A percentile compares a stretch with the other conserved stretches of the same genome.
phyloP scores from a whole-genome alignment of 2,113 vertebrate genomes.

The Sinocyclocheilus rhinocerous region DNA sequence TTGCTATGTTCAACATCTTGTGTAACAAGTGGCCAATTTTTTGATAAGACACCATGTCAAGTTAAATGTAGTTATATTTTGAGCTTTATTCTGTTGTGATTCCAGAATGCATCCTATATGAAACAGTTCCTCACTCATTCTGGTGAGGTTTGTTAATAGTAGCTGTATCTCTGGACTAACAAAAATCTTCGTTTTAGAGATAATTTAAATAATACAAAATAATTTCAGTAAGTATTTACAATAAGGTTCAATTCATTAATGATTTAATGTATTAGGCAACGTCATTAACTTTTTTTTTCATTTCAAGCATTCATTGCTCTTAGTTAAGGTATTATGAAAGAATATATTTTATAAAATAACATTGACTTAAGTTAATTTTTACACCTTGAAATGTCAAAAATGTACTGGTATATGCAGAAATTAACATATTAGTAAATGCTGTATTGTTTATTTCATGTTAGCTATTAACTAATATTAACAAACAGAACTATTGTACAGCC shows the following conservation, averaged over 20 bases:
- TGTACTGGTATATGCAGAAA: no score
- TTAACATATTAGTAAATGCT: not conserved
- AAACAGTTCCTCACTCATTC: not conserved
- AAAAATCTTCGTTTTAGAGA: not conserved
- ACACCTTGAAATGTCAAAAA: not conserved
- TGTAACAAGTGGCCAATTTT: not conserved
- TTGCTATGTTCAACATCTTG: not conserved
- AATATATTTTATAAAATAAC: no score
- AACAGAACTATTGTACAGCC: no score
- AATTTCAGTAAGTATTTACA: not conserved
- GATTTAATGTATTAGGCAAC: not conserved
- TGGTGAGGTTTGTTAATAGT: not conserved
- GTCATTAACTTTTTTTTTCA: not conserved
- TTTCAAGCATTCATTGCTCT: not conserved
- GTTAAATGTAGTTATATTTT: not conserved
- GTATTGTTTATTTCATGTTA: no score
- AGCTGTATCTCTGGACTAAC: not conserved
- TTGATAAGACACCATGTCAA: not conserved
- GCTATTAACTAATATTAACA: no score
- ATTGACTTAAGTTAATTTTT: not conserved
- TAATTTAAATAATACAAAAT: not conserved
- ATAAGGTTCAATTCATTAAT: not conserved
- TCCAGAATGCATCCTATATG: not conserved
- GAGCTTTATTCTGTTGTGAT: not conserved
- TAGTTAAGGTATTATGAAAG: not conserved